Evolutionary conservation across 2,888 invertebrate genomes (phyloP).

Genomic region (Carcina quercana): DNA sequence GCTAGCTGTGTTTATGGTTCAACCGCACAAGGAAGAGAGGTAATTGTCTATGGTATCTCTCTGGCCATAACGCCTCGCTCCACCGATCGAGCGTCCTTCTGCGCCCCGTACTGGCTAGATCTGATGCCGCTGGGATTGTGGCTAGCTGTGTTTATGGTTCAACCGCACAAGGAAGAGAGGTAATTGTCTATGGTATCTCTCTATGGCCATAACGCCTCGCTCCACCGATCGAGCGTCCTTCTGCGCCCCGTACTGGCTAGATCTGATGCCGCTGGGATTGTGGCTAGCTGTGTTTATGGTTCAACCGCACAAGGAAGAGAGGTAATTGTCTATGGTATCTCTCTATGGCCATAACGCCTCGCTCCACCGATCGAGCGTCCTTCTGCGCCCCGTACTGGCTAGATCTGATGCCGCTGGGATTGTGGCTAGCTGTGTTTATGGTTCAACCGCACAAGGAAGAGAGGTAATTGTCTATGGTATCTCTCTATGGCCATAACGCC

Average conservation of each 20-base stretch:
- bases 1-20: constrained; percentile 90
- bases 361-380: constrained; percentile 79
- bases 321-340: constrained; percentile 37
- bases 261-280: constrained; percentile 84
- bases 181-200: constrained; percentile 17
- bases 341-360: constrained; percentile 66
- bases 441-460: constrained; percentile 95
- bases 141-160: constrained; percentile 90
- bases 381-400: constrained; percentile 84
- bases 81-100: constrained; percentile 79
- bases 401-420: constrained; percentile 83
- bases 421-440: constrained; percentile 94
- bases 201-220: constrained; percentile 72
- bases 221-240: constrained; percentile 80
- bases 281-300: constrained; percentile 93
- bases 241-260: constrained; percentile 84
- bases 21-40: constrained; percentile 94
- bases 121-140: constrained; percentile 89
- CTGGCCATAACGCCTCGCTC: constrained; percentile 74
- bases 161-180: constrained; percentile 94
- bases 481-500: constrained; percentile 58
- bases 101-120: constrained; percentile 84
- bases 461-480: constrained; percentile 43
- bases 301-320: constrained; percentile 95
- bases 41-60: constrained; percentile 17